Evolutionary conservation across 2,888 invertebrate genomes (phyloP).

Genomic region (Tuberolachnus salignus): DNA sequence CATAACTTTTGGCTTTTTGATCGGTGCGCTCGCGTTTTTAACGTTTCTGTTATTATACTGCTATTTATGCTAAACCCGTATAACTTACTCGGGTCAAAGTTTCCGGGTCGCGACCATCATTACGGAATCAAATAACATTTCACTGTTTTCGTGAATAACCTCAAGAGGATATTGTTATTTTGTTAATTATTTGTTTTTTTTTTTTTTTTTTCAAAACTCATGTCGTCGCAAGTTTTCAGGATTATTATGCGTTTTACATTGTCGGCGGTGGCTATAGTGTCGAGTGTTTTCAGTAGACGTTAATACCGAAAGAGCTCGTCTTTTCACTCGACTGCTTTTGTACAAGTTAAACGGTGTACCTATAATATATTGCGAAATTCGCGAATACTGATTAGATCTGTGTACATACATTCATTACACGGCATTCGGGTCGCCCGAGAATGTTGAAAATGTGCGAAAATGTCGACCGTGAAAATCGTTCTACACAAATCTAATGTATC

Average conservation of each 20-base stretch:
- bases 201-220: neutral
- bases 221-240: neutral
- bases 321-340: neutral
- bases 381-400: too few species aligned
- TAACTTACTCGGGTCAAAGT: neutral
- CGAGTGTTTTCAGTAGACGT: neutral
- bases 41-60: neutral
- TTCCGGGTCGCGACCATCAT: neutral
- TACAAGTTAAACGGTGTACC: neutral
- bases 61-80: neutral
- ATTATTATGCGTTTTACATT: neutral
- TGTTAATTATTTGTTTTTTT: neutral
- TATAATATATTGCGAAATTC: too few species aligned
- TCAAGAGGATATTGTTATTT: neutral
- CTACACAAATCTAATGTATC: too few species aligned
- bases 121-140: constrained; percentile 21
- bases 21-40: neutral
- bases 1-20: neutral
- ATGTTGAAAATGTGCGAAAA: too few species aligned
- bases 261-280: neutral
- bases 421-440: too few species aligned
- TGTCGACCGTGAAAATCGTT: too few species aligned
- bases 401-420: too few species aligned
- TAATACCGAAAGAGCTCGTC: neutral
- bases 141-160: neutral